Base-by-base conservation (phyloP, 1,140 invertebrate species). In the Brachionus plicatilis region DNA sequence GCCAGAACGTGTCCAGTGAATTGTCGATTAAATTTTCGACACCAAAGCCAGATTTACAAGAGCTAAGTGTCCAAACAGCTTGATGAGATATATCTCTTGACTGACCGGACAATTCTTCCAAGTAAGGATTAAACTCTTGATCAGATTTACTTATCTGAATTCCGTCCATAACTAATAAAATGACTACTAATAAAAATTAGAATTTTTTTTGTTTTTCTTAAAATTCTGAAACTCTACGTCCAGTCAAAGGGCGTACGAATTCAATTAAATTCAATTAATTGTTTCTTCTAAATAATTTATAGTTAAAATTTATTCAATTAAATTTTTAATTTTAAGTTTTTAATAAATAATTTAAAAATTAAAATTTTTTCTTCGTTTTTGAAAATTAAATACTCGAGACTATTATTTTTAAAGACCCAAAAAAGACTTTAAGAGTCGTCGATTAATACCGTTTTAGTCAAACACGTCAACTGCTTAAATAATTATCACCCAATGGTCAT, bases 31-130 rank as follows among this genome's bases (percentile, higher is more conserved):
- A 89, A 88, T 99, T 96, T 88, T 99, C 96, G 12, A 99, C 96
- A 29, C 97, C 97, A 92, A 97, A 98, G 68, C 96, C 96, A 95
- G 96, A 95, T 92, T 99, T 99, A 88, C 96, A 99, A 29, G 96
- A 98, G 1, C 96, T 98, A 33, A 99, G 90, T 86, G 95, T 96
- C 97, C 97, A 99, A 85, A 99, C 96, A 7, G 96, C 97, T 90
- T 97, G 94, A 87, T 93, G 53, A 6, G 79, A 82, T 65, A 82
- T 82, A 14, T 82, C 79, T 47, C 79, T 60, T 3, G 79, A 82
- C 29, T 82, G 79, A 45, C 79, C 79, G 14, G 53, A 60, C 37
- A 82, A 41, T 47, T 82, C 79, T 68, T 82, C 79, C 14, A 47
- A 60, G 29, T 82, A 65, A 11, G 79, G 79, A 65, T 82, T 68